Evolutionary conservation across 2,113 vertebrate genomes (phyloP).

Genomic region (Microcebus lehilahytsara): DNA sequence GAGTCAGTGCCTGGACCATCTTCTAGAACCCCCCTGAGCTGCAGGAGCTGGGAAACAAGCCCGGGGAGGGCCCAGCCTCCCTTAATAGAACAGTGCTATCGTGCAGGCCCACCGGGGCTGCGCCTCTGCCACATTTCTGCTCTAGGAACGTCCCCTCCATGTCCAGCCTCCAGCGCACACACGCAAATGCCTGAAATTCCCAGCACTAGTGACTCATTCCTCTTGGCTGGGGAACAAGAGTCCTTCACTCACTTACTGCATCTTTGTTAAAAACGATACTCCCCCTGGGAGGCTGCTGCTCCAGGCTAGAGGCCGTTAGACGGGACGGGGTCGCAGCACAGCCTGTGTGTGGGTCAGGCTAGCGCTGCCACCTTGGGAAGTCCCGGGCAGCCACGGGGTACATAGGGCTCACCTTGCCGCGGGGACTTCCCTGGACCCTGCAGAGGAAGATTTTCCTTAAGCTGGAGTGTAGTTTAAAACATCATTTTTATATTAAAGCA

Average conservation of each 20-base stretch:
- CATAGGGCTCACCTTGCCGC: rapidly evolving
- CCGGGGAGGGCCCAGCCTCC: neutral
- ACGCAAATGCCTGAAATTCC: neutral
- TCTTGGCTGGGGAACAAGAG: neutral
- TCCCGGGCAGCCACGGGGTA: neutral
- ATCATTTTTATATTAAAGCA: neutral
- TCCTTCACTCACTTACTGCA: neutral
- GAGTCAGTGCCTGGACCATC: neutral
- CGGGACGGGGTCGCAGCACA: neutral
- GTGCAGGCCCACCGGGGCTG: neutral
- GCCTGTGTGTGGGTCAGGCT: neutral
- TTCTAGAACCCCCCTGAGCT: neutral
- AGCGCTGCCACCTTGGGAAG: neutral
- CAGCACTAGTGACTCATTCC: neutral
- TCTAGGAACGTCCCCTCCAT: neutral
- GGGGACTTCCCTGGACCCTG: neutral
- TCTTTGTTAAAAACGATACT: neutral
- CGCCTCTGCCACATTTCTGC: neutral
- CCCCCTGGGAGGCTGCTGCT: neutral
- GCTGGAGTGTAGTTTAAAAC: neutral
- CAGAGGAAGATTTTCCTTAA: neutral
- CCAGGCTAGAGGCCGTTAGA: neutral
- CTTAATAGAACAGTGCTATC: neutral
- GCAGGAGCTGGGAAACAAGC: neutral
- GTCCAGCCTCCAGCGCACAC: neutral